Base-by-base conservation (phyloP, 2,797 vertebrate genomes). In the Lutjanus argentimaculatus region DNA sequence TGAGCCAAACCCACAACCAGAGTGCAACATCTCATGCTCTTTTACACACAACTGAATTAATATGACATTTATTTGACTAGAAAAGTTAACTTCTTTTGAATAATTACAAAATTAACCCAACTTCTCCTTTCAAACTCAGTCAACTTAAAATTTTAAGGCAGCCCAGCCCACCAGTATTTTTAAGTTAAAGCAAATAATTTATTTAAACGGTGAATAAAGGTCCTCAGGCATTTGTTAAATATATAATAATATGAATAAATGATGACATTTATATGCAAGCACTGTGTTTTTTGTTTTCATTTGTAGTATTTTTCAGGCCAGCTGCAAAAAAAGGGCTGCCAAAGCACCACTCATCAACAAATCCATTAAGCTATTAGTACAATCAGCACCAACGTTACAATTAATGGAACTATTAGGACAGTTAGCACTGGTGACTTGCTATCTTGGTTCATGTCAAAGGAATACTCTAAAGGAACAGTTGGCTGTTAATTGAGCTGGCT, bases 391-490 rank as follows among this genome's bases (percentile, higher is more conserved):
- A 67, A 6, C 75, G 55, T 58, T 79, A 17, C 49, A 65, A 79
- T 49, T 49, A 71, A 75, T 81, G 40, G 58, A 8, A 61, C 56
- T 36, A 48, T 48, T 53, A 62, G n/a, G 56, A 72, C 58, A 61
- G 69, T 68, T 68, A 72, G 30, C 53, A 70, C 4, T 13, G 25
- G 68, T 30, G 8, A 77, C 59, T 59, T 45, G 67, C 3, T 79
- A 62, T 76, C 64, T 79, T 61, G 70, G 52, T 76, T 76, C 11
- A 56, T 59, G 71, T 87, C 79, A 88, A 68, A 80, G 69, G 30
- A 74, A 77, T 14, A 73, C 45, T 74, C 21, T 71, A 51, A 80
- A 74, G 48, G 53, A 85, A 75, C 86, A 86, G 74, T 83, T 85
- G 67, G 82, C 64, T 77, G 62, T 48, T 88, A 79, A 88, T 48